These are phyloP conservation scores for Mus minutoides DNA, from an alignment of 2,797 vertebrate species.

Conservation along the genomic window DNA sequence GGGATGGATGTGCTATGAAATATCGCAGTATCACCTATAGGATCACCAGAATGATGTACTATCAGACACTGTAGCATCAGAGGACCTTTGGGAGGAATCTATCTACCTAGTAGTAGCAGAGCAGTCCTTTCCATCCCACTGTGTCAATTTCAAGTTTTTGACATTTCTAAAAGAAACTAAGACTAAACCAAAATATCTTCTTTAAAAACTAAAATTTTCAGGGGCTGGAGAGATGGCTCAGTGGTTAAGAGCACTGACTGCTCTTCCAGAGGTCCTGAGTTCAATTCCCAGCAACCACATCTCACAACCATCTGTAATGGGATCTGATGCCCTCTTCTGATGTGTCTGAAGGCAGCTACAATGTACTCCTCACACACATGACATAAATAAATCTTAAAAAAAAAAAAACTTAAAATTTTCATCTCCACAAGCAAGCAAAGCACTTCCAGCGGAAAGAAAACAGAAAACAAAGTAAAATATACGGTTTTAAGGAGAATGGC, in stretches of 20 bases:
- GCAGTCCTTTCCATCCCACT: neutral
- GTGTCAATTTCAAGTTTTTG: neutral
- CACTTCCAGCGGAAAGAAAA: constrained; percentile 16
- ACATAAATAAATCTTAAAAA: neutral
- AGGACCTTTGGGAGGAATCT: accelerated
- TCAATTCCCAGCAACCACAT: too few relatives aligned
- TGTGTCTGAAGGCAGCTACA: too few relatives aligned
- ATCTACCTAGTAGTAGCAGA: too few relatives aligned
- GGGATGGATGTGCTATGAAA: accelerated
- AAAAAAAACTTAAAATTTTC: neutral
- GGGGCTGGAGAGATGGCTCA: too few relatives aligned
- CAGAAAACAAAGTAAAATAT: neutral
- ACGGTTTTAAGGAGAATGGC: neutral
- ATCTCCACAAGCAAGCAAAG: neutral
- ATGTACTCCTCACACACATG: too few relatives aligned
- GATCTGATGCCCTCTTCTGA: too few relatives aligned
- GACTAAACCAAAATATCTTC: neutral
- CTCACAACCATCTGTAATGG: too few relatives aligned
- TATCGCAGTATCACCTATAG: accelerated
- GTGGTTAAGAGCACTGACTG: too few relatives aligned
- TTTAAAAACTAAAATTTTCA: neutral
- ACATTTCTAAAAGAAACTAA: neutral
- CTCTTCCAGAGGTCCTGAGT: too few relatives aligned
- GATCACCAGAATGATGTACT: neutral
- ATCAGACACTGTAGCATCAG: neutral